phyloP scores from a whole-genome alignment of 2,797 vertebrate species.

The Neosilurus hyrtlii region DNA sequence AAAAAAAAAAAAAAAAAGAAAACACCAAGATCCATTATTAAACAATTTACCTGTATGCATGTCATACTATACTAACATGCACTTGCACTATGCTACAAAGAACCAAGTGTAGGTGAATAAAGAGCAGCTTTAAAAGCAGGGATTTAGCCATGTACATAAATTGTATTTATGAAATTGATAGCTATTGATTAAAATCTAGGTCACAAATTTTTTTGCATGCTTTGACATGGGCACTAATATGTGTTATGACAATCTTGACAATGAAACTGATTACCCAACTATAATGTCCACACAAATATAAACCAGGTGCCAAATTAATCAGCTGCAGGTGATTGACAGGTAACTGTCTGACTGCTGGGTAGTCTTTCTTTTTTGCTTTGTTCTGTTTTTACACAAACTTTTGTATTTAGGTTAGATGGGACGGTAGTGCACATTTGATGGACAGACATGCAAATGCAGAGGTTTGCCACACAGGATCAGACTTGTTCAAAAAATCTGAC shows the following conservation, averaged over 20 bases:
- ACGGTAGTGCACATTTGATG: slow-evolving; percentile 18
- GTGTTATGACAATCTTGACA: background rate
- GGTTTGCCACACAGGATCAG: slow-evolving; percentile 44
- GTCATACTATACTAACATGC: background rate
- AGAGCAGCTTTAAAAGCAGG: background rate
- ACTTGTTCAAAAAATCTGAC: slow-evolving; percentile 54
- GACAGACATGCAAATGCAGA: background rate
- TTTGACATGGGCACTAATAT: background rate
- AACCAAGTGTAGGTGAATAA: background rate
- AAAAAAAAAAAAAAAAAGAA: background rate
- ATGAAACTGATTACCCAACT: background rate
- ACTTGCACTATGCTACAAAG: background rate
- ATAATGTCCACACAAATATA: background rate
- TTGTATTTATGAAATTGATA: background rate
- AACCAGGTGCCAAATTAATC: background rate
- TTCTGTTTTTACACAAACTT: background rate
- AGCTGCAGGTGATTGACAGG: background rate
- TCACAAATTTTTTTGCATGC: background rate
- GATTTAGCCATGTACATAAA: background rate
- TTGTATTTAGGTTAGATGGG: slow-evolving; percentile 14
- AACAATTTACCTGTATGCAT: background rate
- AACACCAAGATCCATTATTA: background rate
- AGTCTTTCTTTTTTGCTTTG: background rate
- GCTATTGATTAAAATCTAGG: background rate
- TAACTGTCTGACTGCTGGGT: background rate